Evolutionary conservation across 2,888 invertebrate species (phyloP), one percentile per base, ranked within the genome.

Genomic region (Leucozona laternaria): DNA sequence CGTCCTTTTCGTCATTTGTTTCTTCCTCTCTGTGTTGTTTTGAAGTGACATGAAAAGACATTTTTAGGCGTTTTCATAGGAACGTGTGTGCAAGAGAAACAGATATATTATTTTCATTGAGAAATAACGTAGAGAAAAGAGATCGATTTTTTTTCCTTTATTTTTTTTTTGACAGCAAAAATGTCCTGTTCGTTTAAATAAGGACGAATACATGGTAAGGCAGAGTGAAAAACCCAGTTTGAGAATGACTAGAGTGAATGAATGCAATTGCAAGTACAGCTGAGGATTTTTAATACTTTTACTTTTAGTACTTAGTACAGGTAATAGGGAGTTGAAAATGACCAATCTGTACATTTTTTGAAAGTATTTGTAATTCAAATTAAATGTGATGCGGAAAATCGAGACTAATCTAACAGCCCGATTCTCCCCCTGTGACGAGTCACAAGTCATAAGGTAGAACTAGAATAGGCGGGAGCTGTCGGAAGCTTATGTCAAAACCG

Each of bases 21-120:
- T 40, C 22, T 37, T 40, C 60, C 34, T 64, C 43, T 62, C 37
- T 58, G 66, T 82, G 82, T 75, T 82, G 82, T 75, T 82, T 78
- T 78, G 58, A 82, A 81, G 57, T 86, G 75, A 79, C 71, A 82
- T 70, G 77, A 78, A 60, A 64, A 45, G 34, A 70, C 31, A 66
- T 53, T 70, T 82, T 79, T 86, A 86, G 86, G 82, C 86, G 82
- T 82, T 81, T 86, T 81, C 86, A 82, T 82, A 75, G 77, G 81
- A 81, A 81, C 78, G 71, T 86, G 48, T 37, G 57, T 34, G 64
- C 20, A 64, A 79, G 72, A 70, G 37, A 53, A 43, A 57, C 40
- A 43, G 40, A 58, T 40, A 55, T 50, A n/a, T 34, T 50, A n/a
- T 43, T 71, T 73, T 73, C 81, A 81, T 78, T 73, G 68, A 73